Evolutionary conservation across 2,113 vertebrate genomes (phyloP).

Genomic region (Hystrix cristata): DNA sequence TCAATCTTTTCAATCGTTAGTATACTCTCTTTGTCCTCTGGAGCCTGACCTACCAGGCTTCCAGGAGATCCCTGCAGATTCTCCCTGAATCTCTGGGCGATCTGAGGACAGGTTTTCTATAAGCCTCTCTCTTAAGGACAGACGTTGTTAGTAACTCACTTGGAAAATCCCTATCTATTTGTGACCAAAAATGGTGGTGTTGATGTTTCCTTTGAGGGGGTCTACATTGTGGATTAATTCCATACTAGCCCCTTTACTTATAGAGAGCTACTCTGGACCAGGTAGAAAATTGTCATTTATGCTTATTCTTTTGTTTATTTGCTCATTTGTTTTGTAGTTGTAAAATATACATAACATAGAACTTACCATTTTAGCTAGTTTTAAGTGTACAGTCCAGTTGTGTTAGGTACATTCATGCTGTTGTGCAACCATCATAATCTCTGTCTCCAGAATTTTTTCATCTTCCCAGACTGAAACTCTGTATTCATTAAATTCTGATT

Average conservation of each 20-base stretch:
- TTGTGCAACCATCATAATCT: neutral
- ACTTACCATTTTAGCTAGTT: neutral
- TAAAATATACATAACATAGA: neutral
- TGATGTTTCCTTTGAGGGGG: neutral
- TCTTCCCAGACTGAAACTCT: neutral
- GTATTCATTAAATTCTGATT: no score
- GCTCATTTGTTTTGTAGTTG: neutral
- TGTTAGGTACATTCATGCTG: neutral
- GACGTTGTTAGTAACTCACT: neutral
- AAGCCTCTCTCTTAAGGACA: neutral
- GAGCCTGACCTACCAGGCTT: neutral
- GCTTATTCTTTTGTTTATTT: neutral
- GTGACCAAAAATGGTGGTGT: neutral
- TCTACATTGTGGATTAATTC: neutral
- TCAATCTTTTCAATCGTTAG: slow-evolving; percentile 50
- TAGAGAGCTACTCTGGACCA: neutral
- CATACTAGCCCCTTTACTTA: neutral
- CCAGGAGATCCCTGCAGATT: neutral
- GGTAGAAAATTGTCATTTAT: slow-evolving; percentile 19
- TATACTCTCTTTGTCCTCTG: slow-evolving; percentile 28
- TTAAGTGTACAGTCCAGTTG: neutral
- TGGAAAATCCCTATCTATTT: slow-evolving; percentile 20
- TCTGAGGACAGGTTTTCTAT: slow-evolving; percentile 12
- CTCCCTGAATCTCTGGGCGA: slow-evolving; percentile 7
- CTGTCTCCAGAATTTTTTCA: neutral